Evolutionary conservation across 1,140 invertebrate genomes (phyloP), one percentile per base, ranked within the genome.

Genomic region (Hesperophylax magnus): DNA sequence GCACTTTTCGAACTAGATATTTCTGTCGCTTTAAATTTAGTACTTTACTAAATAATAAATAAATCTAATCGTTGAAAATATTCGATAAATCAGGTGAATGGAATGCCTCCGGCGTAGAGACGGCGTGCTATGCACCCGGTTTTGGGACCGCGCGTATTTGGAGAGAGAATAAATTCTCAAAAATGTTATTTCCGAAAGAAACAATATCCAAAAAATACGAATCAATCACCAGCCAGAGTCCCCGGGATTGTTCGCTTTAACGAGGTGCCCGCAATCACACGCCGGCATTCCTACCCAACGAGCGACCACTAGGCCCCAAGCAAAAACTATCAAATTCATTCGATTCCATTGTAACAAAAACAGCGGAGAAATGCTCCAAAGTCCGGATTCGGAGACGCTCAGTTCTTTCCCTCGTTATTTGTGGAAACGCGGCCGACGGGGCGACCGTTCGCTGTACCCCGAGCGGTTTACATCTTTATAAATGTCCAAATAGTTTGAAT

Each of bases 241-340:
- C 54, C 27, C 24, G 69, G 71, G 58, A 65, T 53, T 54, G 69
- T 76, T 80, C 22, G 39, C 80, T 53, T 81, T 82, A 84, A 84
- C 82, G 82, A 84, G 82, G 82, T 84, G 82, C 39, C 80, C 69
- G 58, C 82, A 81, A 84, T 84, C 82, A 84, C 82, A 84, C 82
- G 82, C 77, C 77, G 80, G 78, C 79, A 81, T 84, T 79, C 82
- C 82, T 18, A n/a, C 22, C 74, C 20, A 27, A 67, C 52, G 63
- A 74, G 61, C 8, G 34, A 53, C n/a, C 17, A 39, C 56, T 80
- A 81, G 80, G 67, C 75, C 53, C 34, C 78, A 27, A 24, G 72
- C 77, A 81, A 84, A 84, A 84, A 84, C 82, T 80, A 81, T 77
- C 77, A 79, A 83, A 81, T 83, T 83, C 79, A 78, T 78, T 15